Evolutionary conservation across 2,888 invertebrate species (phyloP).

Genomic region (Thumatha senex): DNA sequence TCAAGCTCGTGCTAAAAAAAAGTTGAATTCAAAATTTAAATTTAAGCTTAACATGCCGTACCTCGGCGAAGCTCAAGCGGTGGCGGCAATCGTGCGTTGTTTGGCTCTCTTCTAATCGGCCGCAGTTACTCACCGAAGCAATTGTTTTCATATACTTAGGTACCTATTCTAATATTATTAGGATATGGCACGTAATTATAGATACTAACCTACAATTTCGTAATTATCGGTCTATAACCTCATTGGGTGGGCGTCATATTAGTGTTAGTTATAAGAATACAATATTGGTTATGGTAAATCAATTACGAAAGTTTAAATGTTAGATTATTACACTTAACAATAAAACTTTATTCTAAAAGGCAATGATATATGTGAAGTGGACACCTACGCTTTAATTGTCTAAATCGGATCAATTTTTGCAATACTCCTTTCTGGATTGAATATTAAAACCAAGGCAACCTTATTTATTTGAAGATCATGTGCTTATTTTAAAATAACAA

Average conservation of each 20-base stretch:
- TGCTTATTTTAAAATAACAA: neutral
- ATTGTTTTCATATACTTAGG: too few relatives aligned
- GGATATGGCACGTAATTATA: neutral
- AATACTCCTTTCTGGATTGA: neutral
- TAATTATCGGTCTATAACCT: neutral
- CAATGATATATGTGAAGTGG: neutral
- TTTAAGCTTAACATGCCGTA: too few relatives aligned
- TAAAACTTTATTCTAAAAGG: neutral
- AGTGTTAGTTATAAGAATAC: neutral
- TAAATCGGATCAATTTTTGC: constrained; percentile 11
- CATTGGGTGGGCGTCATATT: neutral
- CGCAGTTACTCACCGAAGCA: too few relatives aligned
- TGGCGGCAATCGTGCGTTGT: too few relatives aligned
- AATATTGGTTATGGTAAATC: neutral
- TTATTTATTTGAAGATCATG: neutral
- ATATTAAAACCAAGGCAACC: neutral
- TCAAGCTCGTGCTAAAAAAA: too few relatives aligned
- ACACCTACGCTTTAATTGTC: constrained; percentile 8
- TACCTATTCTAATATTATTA: too few relatives aligned
- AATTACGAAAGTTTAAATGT: too few relatives aligned
- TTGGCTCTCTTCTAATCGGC: too few relatives aligned
- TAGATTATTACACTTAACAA: too few relatives aligned
- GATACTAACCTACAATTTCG: neutral
- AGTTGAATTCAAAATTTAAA: too few relatives aligned
- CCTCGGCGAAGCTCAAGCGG: too few relatives aligned